Evolutionary conservation across 2,797 vertebrate genomes (phyloP).

Genomic region (Tauraco hartlaubi): DNA sequence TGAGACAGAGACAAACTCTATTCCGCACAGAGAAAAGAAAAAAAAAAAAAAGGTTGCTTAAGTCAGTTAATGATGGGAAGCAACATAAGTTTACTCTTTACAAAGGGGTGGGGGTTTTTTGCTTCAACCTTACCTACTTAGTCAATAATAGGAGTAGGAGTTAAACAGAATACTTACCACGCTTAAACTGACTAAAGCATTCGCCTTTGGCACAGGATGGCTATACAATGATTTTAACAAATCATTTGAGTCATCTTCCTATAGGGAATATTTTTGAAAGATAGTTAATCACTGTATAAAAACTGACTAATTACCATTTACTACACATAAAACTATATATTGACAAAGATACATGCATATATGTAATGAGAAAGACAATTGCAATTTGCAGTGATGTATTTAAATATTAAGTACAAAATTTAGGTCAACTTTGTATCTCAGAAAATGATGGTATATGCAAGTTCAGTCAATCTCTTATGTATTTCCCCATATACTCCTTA

Average conservation of each 20-base stretch:
- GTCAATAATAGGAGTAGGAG: background rate
- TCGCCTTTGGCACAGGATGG: conserved; percentile 93
- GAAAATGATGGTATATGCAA: background rate
- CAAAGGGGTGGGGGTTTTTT: background rate
- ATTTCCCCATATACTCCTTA: background rate
- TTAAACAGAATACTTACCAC: conserved; percentile 86
- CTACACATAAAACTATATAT: background rate
- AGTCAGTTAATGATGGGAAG: background rate
- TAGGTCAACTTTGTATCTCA: background rate
- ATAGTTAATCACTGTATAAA: conserved; percentile 9
- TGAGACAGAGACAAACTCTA: background rate
- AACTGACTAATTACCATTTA: background rate
- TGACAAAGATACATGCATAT: background rate
- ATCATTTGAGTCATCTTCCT: conserved; percentile 95
- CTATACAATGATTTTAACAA: conserved; percentile 91
- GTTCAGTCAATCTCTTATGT: background rate
- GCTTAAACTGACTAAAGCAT: conserved; percentile 91
- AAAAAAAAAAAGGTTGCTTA: background rate
- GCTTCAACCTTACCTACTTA: background rate
- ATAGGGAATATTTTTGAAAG: conserved; percentile 32
- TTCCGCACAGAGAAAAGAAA: background rate
- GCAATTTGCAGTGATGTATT: background rate
- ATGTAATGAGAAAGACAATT: background rate
- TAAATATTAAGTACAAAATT: background rate
- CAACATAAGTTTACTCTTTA: background rate